Evolutionary conservation across 2,113 vertebrate species (phyloP), one percentile per base, ranked within the genome.

Genomic region (Clarias magur): DNA sequence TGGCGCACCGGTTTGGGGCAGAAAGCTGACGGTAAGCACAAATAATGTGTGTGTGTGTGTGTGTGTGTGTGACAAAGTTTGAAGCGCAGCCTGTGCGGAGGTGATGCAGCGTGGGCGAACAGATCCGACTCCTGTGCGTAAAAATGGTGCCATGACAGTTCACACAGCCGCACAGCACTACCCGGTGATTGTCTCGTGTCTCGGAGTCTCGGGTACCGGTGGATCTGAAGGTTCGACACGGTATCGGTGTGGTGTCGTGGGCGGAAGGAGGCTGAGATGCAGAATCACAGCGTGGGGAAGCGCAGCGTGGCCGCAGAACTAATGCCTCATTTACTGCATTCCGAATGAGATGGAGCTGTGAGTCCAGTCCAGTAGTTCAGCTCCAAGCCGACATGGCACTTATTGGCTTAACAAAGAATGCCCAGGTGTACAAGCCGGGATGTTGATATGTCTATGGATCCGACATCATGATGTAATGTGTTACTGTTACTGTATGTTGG

Each of bases 11-110:
- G 83, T 73, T 83, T 82, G 86, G 86, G 80, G 25, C 59, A 70
- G 57, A 83, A 76, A 88, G 86, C 87, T 68, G 89, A 88, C 87
- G 89, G 89, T 90, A 90, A 90, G 87, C 84, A 60, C 57, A 30
- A 75, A 34, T 78, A n/a, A 25, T 54, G 13, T 38, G 21, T 62
- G 27, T 34, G 27, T 62, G 34, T 73, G 34, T 73, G 38, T 73
- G 38, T 73, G 70, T 73, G 34, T 73, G 70, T 57, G 54, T 25
- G 27, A 54, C 16, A 85, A 90, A 90, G 87, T 88, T 90, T 88
- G 38, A 68, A 80, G 78, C 82, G 85, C 63, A 83, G 38, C 59
- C 82, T 87, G 48, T 81, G 86, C 65, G 65, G 53, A 60, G 81
- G 82, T 68, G 80, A 72, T 65, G 86, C 84, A 85, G 86, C 86